Evolutionary conservation across 2,113 vertebrate species (phyloP), one percentile per base, ranked within the genome.

Genomic region (Azemiops feae): DNA sequence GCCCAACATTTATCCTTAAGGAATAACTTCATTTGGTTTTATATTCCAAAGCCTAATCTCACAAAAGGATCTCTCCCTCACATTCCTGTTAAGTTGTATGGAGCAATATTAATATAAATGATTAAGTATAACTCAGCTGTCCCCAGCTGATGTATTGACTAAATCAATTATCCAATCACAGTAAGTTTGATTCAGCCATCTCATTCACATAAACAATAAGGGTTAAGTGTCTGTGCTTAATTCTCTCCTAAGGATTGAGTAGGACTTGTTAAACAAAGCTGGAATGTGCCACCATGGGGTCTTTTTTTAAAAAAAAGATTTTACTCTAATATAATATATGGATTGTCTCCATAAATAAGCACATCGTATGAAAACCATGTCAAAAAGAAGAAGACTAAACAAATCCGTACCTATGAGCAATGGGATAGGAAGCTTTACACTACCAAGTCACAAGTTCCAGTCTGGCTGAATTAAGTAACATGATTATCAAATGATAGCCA

Each of bases 311-410:
- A 90, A 27, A 85, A 45, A 95, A 69, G 58, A 52, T 93, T 88
- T 4, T 87, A 27, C 45, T 94, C 91, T 58, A 22, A 88, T 94
- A 87, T 92, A 92, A 64, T 22, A 95, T 47, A 86, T 91, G 69
- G 53, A 92, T n/a, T 69, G 86, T 64, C 92, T 87, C 91, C 27
- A 58, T 90, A 92, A 94, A 95, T 94, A 30, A 89, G 87, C 50
- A 91, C 89, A 93, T 18, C 5, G 5, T 91, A 64, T 52, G 85
- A 52, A 92, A 60, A 91, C 88, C 94, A 93, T 86, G 92, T 87
- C 89, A 92, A 45, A 93, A 91, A 91, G 47, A 89, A 30, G 45
- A 93, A 81, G 57, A 87, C 14, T 50, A 81, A 64, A 57, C 11
- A 50, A 45, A 34, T 81, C 45, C 39, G 64, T 88, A 20, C 54